Evolutionary conservation across 2,113 vertebrate genomes (phyloP), one percentile per base, ranked within the genome.

Genomic region (Arothron firmamentum): DNA sequence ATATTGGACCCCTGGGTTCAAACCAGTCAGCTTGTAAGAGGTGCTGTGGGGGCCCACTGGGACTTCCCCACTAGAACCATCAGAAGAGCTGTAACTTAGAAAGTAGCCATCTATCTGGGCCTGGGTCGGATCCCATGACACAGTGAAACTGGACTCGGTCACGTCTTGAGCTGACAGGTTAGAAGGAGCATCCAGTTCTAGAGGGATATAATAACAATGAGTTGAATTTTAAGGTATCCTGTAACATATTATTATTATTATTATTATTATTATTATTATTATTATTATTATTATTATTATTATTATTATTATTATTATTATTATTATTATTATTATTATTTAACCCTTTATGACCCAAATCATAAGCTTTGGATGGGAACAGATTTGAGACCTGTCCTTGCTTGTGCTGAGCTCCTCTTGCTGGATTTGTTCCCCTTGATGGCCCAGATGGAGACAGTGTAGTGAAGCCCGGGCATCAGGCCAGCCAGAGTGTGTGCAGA

Each of bases 1-100:
- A 65, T 93, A 93, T 59, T 90, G 75, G 74, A 86, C 57, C 0
- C 91, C 92, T 0, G 92, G 91, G 59, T 68, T 88, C 75, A 95
- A 81, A 50, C 59, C 74, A 5, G 61, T 81, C 65, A 92, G 80
- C 34, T 55, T 61, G 0, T 87, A 60, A 18, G 52, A 73, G 25
- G 38, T 71, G 59, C 74, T 88, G 14, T 90, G 85, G 75, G 87
- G 78, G 13, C 70, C 80, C 49, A 93, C 60, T 0, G 67, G 65
- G 13, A 88, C 67, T 49, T 92, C 86, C 65, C 52, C 68, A 60
- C 74, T 76, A 45, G 80, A 73, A 50, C 91, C 90, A 4, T 86
- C 87, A 8, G 77, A 67, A 0, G 88, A 91, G 47, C 77, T 79
- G 75, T 91, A 92, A 70, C 72, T 89, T 42, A 92, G 67, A 52